Base-by-base conservation (phyloP, 30 jellyfish, hydroid and myxozoan species). In the Phacellophora camtschatica region DNA sequence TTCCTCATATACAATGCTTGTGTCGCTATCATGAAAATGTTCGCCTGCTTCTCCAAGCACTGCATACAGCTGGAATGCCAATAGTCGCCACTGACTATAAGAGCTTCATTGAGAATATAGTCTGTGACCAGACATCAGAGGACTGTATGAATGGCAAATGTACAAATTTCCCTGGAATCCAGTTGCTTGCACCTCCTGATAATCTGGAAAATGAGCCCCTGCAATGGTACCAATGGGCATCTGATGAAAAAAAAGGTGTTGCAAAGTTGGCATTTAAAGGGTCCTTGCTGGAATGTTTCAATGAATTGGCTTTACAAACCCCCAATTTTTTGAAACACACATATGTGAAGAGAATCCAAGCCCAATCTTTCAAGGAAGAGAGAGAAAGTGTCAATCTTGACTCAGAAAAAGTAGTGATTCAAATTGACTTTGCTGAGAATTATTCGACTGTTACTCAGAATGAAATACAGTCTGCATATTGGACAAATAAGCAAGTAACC, bases 11-110 rank as follows among this genome's bases (percentile, higher is more conserved):
- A 46, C 22, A 8, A 11, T 46, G 61, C 61, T 46, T 46, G 61
- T 46, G 61, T 46, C 61, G 61, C 22, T 46, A 46, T 46, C 61
- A 46, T 46, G 61, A 46, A 46, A 46, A 46, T 46, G 61, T 46
- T 46, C 61, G 23, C 22, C 61, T 46, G 61, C 61, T 46, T 46
- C 61, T 46, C 61, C 61, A 46, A 46, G 61, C 61, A 46, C 61
- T 46, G 61, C 61, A 46, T 46, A 11, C 3, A 46, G 61, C 61
- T 46, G 61, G 61, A 46, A 46, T 46, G 61, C 61, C 61, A 46
- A 46, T 46, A 46, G 22, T 46, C 27, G n/a, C 61, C 61, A 46
- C 28, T 46, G 61, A 46, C 23, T 46, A 46, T 28, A 46, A 46
- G 61, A 46, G 61, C 61, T 46, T 46, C 61, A 46, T 46, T 46